Base-by-base conservation (phyloP, 2,113 vertebrate species). In the Probosciger aterrimus region DNA sequence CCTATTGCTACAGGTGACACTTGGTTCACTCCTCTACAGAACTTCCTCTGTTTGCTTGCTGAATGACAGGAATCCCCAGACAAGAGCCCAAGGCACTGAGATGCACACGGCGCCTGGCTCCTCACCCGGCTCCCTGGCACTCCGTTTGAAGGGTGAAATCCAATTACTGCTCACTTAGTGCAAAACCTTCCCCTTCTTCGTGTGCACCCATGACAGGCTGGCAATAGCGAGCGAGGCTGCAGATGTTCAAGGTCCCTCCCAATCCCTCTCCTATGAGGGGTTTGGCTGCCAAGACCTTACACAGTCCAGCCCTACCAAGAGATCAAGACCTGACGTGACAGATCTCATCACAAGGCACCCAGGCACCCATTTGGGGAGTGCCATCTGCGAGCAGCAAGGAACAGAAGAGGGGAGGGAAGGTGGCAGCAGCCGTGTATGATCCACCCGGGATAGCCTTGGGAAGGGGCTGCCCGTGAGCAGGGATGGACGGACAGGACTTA, bases 401-500 rank as follows among this genome's bases (percentile, higher is more conserved):
- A 27, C 33, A 59, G 57, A 6, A n/a, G 23, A 4, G 33, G 6
- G 47, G 59, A 39, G 30, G 17, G 74, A 28, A 46, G 44, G 28
- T 0, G 1, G 20, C 24, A 30, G 59, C 31, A 18, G 55, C 33
- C 9, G 1, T 1, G 14, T 1, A 23, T 0, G 33, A 53, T 28
- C 31, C 30, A 28, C 65, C 15, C 4, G 4, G 67, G 39, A 9
- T 0, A 6, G 60, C 28, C 43, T 30, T 2, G 5, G 44, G 37
- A 41, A 68, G 35, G 18, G 39, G 49, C 13, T 25, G 68, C 39
- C 49, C 6, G 2, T 2, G 13, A 53, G 46, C 22, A 4, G 5
- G 27, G 35, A 14, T 1, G 50, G 75, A 46, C 0, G 33, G 76
- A 24, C 4, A 22, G 44, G 22, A 10, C 98, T 98, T 73, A 99